These are phyloP conservation scores for Danio albolineatus DNA, from an alignment of 2,797 vertebrate genomes.

Conservation along the genomic window DNA sequence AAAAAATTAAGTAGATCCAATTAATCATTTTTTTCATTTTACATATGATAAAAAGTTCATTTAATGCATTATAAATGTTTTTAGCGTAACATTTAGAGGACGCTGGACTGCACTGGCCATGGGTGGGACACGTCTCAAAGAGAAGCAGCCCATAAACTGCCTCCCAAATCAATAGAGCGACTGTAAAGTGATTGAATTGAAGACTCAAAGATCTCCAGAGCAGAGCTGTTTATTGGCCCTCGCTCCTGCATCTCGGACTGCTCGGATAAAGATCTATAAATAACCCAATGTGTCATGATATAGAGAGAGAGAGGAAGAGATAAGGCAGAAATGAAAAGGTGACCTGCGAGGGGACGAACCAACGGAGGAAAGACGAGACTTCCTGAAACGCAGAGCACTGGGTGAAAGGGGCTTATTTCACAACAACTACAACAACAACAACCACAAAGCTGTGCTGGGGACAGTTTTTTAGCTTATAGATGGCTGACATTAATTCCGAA, in stretches of 20 bases:
- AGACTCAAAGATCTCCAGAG: conserved; percentile 19
- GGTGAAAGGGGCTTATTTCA: background rate
- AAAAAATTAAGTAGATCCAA: no score
- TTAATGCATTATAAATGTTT: no score
- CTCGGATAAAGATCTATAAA: conserved; percentile 40
- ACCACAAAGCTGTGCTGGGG: background rate
- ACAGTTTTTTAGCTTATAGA: background rate
- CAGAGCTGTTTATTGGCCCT: conserved; percentile 28
- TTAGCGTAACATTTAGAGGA: background rate
- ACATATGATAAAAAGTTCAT: no score
- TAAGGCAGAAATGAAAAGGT: conserved; percentile 39
- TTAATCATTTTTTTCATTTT: no score
- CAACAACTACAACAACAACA: conserved; percentile 3
- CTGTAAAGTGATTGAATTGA: conserved; percentile 41
- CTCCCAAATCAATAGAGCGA: conserved; percentile 28
- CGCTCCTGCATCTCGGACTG: conserved; percentile 16
- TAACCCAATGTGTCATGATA: conserved; percentile 36
- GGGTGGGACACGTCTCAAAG: conserved; percentile 21
- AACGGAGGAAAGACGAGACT: conserved; percentile 36
- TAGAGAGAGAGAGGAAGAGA: conserved; percentile 25
- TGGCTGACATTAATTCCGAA: background rate
- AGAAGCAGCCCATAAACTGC: conserved; percentile 5
- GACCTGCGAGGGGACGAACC: conserved; percentile 38
- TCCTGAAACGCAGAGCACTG: background rate
- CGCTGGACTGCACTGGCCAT: background rate